Percentiles rank a stretch among this genome's conserved stretches.
Conservation (phyloP, 2,888 invertebrate species). For the Callosobruchus maculatus region DNA sequence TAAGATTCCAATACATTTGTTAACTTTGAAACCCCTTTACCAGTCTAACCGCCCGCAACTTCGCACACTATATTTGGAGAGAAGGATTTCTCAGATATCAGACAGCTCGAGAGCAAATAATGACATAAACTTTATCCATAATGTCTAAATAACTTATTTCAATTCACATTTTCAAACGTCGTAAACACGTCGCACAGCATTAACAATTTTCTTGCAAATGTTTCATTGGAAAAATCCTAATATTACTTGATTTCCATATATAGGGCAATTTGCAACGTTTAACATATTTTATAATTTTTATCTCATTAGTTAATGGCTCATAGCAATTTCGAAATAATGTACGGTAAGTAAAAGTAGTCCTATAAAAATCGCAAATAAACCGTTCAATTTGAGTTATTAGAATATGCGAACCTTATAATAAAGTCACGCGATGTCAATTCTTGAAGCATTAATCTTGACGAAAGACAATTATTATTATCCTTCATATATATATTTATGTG, state of each 20-base stretch:
- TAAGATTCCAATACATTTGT: too few species aligned
- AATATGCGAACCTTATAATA: background rate
- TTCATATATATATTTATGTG: too few species aligned
- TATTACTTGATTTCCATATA: background rate
- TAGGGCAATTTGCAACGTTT: background rate
- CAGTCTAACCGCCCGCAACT: too few species aligned
- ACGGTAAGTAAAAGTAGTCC: background rate
- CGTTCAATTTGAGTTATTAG: background rate
- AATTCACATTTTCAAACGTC: background rate
- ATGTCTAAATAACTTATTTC: too few species aligned
- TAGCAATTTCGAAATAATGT: background rate
- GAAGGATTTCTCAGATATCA: too few species aligned
- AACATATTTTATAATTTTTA: background rate
- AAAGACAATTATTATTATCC: too few species aligned
- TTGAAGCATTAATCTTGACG: too few species aligned
- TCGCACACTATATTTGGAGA: too few species aligned
- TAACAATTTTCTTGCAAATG: background rate
- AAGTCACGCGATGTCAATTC: background rate
- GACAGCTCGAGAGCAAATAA: too few species aligned
- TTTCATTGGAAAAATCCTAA: background rate
- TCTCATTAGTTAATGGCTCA: background rate
- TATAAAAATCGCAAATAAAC: background rate
- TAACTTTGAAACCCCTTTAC: too few species aligned
- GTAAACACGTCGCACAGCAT: background rate
- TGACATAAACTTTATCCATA: too few species aligned